Conservation (phyloP, 2,888 invertebrate genomes). For the Ichneumoninae sp. region DNA sequence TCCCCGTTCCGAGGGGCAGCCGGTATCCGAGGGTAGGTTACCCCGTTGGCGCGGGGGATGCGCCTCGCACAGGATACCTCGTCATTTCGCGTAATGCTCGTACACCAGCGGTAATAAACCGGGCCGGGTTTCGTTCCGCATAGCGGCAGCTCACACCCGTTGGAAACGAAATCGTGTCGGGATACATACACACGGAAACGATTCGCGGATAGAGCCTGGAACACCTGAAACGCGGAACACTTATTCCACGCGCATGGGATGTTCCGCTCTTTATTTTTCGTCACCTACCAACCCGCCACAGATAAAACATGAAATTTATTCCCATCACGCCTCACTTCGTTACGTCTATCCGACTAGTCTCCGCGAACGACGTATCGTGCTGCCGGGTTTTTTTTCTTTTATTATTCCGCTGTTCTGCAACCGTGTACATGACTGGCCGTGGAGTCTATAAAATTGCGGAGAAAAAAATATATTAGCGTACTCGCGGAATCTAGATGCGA, state of each 20-base stretch:
- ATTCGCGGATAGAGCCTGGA: slow-evolving; percentile 29
- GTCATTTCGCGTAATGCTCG: slow-evolving; percentile 67
- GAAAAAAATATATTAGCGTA: slow-evolving; percentile 13
- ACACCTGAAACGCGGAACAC: slow-evolving; percentile 60
- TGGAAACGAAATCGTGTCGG: slow-evolving; percentile 54
- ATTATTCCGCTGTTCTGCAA: neutral
- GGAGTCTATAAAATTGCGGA: slow-evolving; percentile 5
- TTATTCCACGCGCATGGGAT: slow-evolving; percentile 43
- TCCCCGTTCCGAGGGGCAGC: slow-evolving; percentile 1
- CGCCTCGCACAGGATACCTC: slow-evolving; percentile 61
- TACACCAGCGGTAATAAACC: slow-evolving; percentile 66
- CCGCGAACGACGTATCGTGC: slow-evolving; percentile 43
- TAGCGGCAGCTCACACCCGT: slow-evolving; percentile 43
- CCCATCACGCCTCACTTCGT: slow-evolving; percentile 50
- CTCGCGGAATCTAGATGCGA: neutral
- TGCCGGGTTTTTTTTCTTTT: slow-evolving; percentile 23
- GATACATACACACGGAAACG: slow-evolving; percentile 42
- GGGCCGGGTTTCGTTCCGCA: slow-evolving; percentile 48
- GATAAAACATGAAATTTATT: slow-evolving; percentile 52
- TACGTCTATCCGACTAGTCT: slow-evolving; percentile 29
- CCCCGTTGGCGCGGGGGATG: slow-evolving; percentile 50
- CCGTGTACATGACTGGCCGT: neutral
- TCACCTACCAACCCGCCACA: slow-evolving; percentile 32
- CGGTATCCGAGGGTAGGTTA: slow-evolving; percentile 34
- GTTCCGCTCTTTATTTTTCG: slow-evolving; percentile 50